phyloP scores from a whole-genome alignment of 2,888 invertebrate genomes.

The Seira sanloemensis region DNA sequence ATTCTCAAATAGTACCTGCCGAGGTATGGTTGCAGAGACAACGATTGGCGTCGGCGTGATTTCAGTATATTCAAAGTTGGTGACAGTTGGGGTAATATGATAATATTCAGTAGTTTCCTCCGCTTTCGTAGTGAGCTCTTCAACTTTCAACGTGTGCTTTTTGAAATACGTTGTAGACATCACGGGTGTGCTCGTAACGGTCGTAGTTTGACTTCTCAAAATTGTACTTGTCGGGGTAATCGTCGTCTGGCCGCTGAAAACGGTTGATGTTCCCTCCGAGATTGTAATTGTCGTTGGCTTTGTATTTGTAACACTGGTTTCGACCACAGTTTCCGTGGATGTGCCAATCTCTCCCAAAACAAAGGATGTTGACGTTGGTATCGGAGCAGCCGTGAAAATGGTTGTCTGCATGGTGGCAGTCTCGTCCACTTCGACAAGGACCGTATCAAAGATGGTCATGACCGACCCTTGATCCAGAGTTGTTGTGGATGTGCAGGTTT shows the following conservation, averaged over 20 bases:
- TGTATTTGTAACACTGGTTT: not conserved
- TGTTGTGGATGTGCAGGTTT: slow-evolving; percentile 16
- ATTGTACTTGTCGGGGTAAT: slow-evolving; percentile 28
- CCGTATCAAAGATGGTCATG: not conserved
- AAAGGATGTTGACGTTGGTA: slow-evolving; percentile 22
- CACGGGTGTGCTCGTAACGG: slow-evolving; percentile 15
- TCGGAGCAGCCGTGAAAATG: not conserved
- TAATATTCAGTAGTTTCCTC: not conserved
- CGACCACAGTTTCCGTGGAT: slow-evolving; percentile 7
- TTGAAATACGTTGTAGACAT: slow-evolving; percentile 3
- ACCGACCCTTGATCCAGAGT: not conserved
- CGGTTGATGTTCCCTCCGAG: slow-evolving; percentile 9
- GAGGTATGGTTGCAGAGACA: not conserved
- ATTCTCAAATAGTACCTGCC: not conserved
- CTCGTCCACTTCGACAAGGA: not conserved
- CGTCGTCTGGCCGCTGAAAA: slow-evolving; percentile 15
- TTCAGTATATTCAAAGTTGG: not conserved
- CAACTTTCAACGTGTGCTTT: slow-evolving; percentile 12
- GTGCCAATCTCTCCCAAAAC: slow-evolving; percentile 2
- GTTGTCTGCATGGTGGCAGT: slow-evolving; percentile 16
- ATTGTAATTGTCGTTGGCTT: not conserved
- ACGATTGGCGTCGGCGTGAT: not conserved
- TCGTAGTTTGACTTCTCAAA: not conserved
- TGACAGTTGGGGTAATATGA: not conserved
- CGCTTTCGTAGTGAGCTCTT: slow-evolving; percentile 10